These are phyloP conservation scores for Tragelaphus scriptus DNA, from an alignment of 2,113 vertebrate species.

Conservation along the genomic window DNA sequence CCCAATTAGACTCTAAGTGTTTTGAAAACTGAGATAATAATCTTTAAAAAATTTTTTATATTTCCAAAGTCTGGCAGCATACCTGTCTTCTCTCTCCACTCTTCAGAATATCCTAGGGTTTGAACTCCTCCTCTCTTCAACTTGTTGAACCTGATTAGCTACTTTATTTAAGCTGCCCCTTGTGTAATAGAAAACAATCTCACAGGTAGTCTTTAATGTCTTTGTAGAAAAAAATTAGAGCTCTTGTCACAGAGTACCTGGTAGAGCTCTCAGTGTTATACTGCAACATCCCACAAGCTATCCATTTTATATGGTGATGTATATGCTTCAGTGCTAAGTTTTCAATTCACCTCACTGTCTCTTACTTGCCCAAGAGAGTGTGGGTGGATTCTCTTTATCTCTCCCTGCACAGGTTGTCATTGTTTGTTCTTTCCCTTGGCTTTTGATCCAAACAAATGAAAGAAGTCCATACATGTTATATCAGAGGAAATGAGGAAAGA, in stretches of 20 bases:
- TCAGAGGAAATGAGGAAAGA: background rate
- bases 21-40: background rate
- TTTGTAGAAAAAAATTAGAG: background rate
- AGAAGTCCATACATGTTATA: background rate
- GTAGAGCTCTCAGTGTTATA: background rate
- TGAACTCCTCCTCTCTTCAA: background rate
- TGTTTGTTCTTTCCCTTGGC: background rate
- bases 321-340: background rate
- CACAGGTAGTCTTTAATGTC: background rate
- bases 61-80: background rate
- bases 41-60: background rate
- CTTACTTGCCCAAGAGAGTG: background rate
- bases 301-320: background rate
- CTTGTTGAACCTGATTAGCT: background rate
- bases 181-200: background rate
- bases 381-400: background rate
- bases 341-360: background rate
- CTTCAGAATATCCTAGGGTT: background rate
- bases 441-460: background rate
- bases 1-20: background rate
- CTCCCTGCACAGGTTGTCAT: background rate
- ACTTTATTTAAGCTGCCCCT: background rate
- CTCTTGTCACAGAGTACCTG: background rate
- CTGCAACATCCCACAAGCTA: background rate
- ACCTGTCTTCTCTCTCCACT: background rate